Evolutionary conservation across 2,888 invertebrate species (phyloP), one percentile per base, ranked within the genome.

Genomic region (Ormyrus pomaceus): DNA sequence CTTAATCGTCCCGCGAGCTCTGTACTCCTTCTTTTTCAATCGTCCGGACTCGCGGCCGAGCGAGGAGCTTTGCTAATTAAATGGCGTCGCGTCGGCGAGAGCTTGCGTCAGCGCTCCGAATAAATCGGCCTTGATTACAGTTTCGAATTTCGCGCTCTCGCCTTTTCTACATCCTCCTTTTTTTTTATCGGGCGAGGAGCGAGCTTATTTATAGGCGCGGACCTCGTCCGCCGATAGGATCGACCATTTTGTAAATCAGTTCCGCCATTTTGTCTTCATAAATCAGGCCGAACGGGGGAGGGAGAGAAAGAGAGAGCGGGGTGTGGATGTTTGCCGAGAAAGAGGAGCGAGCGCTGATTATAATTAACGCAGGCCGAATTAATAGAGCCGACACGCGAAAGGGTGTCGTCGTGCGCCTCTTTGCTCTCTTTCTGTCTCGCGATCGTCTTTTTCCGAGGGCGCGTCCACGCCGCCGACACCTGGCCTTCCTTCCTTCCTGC

Each of bases 191-290:
- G 77, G 0, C 64, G 13, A 77, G 76, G 78, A 58, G 80, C 78
- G 58, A 80, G 71, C 84, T 86, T 87, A 87, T 87, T 86, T 87
- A 87, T 86, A 84, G 85, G 80, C 83, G 77, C 82, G 79, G 56
- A 56, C 50, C 1, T n/a, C 51, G 79, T 69, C 34, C 51, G 51
- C 68, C 34, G 77, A 80, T 79, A 69, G 66, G 84, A 87, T 88
- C 87, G 86, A 88, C 88, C 87, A 87, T 87, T 88, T 88, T 88
- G 87, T 86, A 87, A 88, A 88, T 88, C 88, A 87, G 87, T 88
- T 87, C 86, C 87, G 88, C 87, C 86, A 86, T 86, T 87, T 87
- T 85, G 85, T 86, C 86, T 86, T 86, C 86, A 86, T 87, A 87
- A 86, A 88, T 88, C 88, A 87, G 83, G 82, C 77, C 51, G 75